Percentiles rank a stretch among this genome's conserved stretches.
Evolutionary conservation across 2,888 invertebrate genomes (phyloP).

Genomic region (Petrophora chlorosata): DNA sequence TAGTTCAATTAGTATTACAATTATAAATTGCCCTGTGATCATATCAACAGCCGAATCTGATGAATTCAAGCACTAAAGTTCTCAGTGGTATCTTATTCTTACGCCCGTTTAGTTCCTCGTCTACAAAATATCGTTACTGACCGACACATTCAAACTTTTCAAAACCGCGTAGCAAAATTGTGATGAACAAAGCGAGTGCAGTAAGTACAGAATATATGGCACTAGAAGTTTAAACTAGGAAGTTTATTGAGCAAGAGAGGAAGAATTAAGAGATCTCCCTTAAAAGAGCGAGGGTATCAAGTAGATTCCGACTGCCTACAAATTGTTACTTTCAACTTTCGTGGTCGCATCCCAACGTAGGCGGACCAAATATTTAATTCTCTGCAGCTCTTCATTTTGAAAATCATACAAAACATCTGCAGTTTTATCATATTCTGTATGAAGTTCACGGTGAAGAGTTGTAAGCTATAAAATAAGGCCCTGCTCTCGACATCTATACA

Average conservation of each 20-base stretch:
- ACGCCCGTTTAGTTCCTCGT: constrained; percentile 21
- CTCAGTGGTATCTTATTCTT: background rate
- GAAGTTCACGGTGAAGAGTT: background rate
- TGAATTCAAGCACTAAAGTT: background rate
- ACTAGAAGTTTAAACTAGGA: constrained; percentile 56
- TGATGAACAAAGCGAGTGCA: constrained; percentile 46
- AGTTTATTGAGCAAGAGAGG: constrained; percentile 53
- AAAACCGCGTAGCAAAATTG: constrained; percentile 28
- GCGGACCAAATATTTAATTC: no score
- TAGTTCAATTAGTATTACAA: no score
- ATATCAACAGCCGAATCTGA: no score
- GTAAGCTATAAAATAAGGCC: background rate
- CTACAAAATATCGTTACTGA: constrained; percentile 13
- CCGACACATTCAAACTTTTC: constrained; percentile 8
- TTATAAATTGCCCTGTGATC: no score
- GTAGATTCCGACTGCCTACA: background rate
- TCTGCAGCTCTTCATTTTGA: background rate
- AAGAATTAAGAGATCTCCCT: constrained; percentile 29
- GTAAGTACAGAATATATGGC: constrained; percentile 69
- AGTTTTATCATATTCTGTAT: no score
- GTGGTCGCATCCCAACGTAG: no score
- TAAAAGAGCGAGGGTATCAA: no score
- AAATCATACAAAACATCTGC: background rate
- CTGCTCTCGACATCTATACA: constrained; percentile 4
- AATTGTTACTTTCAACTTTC: background rate